These are phyloP conservation scores for Phenganax marumi DNA, from an alignment of 92 coral and sea anemone species.

Conservation along the genomic window DNA sequence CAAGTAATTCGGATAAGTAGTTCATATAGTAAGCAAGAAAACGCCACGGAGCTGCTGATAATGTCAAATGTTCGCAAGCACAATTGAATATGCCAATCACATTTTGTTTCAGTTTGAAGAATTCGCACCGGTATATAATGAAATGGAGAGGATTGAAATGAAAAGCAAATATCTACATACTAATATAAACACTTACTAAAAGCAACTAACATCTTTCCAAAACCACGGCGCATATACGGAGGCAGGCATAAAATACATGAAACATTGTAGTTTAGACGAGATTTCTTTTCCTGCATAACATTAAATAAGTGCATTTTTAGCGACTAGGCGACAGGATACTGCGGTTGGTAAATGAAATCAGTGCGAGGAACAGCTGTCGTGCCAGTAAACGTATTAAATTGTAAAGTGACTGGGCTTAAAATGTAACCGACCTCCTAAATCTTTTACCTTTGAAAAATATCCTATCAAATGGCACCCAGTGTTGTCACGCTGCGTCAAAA, in stretches of 20 bases:
- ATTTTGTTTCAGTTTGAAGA: too few species aligned
- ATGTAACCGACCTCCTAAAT: neutral
- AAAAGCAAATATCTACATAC: neutral
- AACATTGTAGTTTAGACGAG: slow-evolving; percentile 92
- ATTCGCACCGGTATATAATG: neutral
- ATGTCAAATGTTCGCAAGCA: too few species aligned
- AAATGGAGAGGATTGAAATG: neutral
- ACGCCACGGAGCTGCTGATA: too few species aligned
- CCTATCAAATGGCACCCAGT: slow-evolving; percentile 93
- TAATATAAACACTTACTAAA: slow-evolving; percentile 72
- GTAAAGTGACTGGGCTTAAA: neutral
- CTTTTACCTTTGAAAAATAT: slow-evolving; percentile 87
- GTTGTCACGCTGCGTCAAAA: slow-evolving; percentile 88
- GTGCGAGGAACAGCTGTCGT: too few species aligned
- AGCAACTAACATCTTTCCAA: slow-evolving; percentile 95
- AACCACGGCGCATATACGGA: slow-evolving; percentile 93
- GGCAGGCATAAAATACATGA: slow-evolving; percentile 93
- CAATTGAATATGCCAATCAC: too few species aligned
- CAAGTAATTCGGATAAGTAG: too few species aligned
- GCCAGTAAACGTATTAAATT: too few species aligned
- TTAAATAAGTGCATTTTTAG: neutral
- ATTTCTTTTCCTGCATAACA: slow-evolving; percentile 79
- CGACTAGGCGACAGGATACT: neutral
- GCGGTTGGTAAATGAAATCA: neutral
- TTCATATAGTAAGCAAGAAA: too few species aligned